Evolutionary conservation across 1,140 invertebrate species (phyloP).

Genomic region (Heliothis subflexa): DNA sequence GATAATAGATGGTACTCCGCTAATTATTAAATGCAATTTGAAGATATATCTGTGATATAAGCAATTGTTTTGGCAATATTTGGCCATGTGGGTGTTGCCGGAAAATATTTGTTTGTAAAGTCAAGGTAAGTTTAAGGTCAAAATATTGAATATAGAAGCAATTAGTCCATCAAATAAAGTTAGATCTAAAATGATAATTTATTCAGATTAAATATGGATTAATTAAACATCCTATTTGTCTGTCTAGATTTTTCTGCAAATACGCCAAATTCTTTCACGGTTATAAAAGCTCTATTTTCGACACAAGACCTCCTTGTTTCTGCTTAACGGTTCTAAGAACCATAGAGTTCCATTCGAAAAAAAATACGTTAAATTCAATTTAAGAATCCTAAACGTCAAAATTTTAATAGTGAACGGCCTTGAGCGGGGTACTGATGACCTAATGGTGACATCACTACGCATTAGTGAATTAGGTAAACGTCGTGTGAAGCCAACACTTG

Average conservation of each 20-base stretch:
- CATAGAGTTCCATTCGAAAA: neutral
- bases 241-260: neutral
- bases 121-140: slow-evolving; percentile 17
- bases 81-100: slow-evolving; percentile 19
- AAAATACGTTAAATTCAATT: slow-evolving; percentile 18
- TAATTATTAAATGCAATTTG: slow-evolving; percentile 37
- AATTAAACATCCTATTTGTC: neutral
- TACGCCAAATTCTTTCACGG: neutral
- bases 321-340: neutral
- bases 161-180: slow-evolving; percentile 8
- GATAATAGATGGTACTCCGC: slow-evolving; percentile 52
- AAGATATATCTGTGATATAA: slow-evolving; percentile 10
- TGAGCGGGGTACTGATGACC: slow-evolving; percentile 62
- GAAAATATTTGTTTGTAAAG: neutral
- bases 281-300: neutral
- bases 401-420: slow-evolving; percentile 51
- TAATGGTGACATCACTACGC: slow-evolving; percentile 69
- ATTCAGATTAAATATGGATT: neutral
- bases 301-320: neutral
- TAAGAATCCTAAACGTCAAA: slow-evolving; percentile 24
- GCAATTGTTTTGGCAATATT: slow-evolving; percentile 40
- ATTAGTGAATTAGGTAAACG: slow-evolving; percentile 54
- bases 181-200: neutral
- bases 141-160: neutral
- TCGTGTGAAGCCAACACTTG: slow-evolving; percentile 28